Evolutionary conservation across 1,140 invertebrate species (phyloP).

Genomic region (Melanaphis sacchari): DNA sequence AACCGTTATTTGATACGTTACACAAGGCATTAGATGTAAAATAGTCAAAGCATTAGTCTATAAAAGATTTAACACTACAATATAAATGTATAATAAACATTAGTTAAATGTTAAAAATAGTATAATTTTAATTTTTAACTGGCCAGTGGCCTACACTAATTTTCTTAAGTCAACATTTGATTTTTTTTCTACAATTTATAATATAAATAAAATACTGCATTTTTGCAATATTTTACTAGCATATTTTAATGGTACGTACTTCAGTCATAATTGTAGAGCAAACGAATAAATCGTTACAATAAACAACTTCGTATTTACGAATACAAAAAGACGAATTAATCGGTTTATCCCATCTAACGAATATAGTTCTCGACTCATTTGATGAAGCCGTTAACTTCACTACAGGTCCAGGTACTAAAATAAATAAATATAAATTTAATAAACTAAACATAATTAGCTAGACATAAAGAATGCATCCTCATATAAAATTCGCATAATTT

Average conservation of each 20-base stretch:
- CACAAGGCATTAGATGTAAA: not conserved
- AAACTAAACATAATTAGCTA: no score
- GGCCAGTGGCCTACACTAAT: not conserved
- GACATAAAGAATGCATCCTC: no score
- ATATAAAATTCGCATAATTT: no score
- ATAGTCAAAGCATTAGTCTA: not conserved
- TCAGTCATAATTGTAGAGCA: not conserved
- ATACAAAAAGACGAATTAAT: not conserved
- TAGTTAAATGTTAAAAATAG: not conserved
- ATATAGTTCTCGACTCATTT: not conserved
- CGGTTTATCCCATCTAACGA: conserved; percentile 17
- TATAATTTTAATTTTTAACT: not conserved
- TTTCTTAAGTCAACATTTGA: not conserved
- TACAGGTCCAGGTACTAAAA: conserved; percentile 10
- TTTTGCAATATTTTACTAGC: no score
- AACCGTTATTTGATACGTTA: not conserved
- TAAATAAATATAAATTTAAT: not conserved
- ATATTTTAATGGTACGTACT: not conserved
- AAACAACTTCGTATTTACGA: not conserved
- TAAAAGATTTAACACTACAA: not conserved
- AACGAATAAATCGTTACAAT: not conserved
- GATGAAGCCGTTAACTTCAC: not conserved
- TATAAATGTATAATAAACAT: not conserved
- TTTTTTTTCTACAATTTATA: no score
- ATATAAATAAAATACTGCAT: no score